Conservation (phyloP, 2,888 invertebrate genomes). For the Leptopilina syphax region DNA sequence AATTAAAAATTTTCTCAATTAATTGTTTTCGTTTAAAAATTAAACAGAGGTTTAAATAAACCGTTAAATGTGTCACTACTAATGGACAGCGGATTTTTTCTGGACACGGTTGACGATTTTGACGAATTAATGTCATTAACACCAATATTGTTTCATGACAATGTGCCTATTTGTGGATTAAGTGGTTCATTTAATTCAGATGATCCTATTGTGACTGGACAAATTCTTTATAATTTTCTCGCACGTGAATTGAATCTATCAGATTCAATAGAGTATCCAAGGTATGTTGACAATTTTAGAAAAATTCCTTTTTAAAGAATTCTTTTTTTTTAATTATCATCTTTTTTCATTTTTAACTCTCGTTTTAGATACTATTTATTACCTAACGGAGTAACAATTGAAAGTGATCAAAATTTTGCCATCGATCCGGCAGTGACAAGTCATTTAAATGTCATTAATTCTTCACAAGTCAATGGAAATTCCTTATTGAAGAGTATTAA, state of each 20-base stretch:
- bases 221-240: conserved; percentile 78
- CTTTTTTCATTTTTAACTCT: no score
- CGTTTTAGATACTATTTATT: conserved; percentile 66
- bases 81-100: conserved; percentile 78
- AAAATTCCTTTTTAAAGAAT: no score
- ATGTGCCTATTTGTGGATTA: conserved; percentile 77
- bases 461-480: conserved; percentile 59
- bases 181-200: conserved; percentile 79
- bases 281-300: conserved; percentile 74
- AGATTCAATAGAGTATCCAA: conserved; percentile 78
- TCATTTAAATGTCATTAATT: conserved; percentile 57
- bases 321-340: no score
- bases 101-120: conserved; percentile 74
- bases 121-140: conserved; percentile 63
- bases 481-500: conserved; percentile 79
- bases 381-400: conserved; percentile 67
- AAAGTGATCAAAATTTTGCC: conserved; percentile 65
- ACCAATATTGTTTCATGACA: conserved; percentile 68
- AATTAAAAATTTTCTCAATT: no score
- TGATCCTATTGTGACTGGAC: conserved; percentile 77
- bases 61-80: conserved; percentile 78
- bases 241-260: conserved; percentile 76
- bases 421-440: conserved; percentile 61
- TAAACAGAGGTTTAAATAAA: conserved; percentile 79
- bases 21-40: conserved; percentile 18